Conservation (phyloP, 2,797 vertebrate species). For the Xiphorhynchus erythropygius region DNA sequence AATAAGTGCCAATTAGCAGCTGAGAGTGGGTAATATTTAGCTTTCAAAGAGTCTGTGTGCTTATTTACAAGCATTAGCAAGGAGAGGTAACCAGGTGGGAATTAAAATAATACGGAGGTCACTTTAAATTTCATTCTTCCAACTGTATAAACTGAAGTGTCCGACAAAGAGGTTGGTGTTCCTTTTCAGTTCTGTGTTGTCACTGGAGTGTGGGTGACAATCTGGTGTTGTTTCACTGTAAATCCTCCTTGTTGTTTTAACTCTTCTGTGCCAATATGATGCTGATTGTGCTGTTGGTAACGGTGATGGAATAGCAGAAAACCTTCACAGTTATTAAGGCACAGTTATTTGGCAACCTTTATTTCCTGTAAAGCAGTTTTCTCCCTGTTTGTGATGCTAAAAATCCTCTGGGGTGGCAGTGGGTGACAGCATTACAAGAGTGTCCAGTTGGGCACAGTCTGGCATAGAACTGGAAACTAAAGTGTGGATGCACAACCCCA, state of each 20-base stretch:
- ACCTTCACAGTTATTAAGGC: not conserved
- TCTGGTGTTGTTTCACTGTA: not conserved
- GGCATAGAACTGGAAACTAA: not conserved
- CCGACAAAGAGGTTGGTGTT: slow-evolving; percentile 27
- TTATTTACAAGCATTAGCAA: not conserved
- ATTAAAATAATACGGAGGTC: not conserved
- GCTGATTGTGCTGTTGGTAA: not conserved
- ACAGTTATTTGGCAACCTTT: not conserved
- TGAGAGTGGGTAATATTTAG: not conserved
- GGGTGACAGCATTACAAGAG: not conserved
- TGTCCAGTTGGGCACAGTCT: not conserved
- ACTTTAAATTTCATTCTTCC: not conserved
- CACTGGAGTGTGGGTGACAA: not conserved
- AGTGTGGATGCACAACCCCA: not conserved
- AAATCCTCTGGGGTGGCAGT: not conserved
- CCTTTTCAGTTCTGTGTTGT: not conserved
- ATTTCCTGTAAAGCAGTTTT: not conserved
- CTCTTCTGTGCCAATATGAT: not conserved
- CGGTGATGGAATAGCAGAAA: rapidly evolving
- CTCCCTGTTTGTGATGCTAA: not conserved
- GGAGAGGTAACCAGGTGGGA: not conserved
- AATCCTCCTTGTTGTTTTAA: not conserved
- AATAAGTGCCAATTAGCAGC: not conserved
- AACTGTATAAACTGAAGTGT: not conserved
- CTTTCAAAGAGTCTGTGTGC: not conserved